phyloP scores from a whole-genome alignment of 2,113 vertebrate genomes.

The Clinocottus analis region DNA sequence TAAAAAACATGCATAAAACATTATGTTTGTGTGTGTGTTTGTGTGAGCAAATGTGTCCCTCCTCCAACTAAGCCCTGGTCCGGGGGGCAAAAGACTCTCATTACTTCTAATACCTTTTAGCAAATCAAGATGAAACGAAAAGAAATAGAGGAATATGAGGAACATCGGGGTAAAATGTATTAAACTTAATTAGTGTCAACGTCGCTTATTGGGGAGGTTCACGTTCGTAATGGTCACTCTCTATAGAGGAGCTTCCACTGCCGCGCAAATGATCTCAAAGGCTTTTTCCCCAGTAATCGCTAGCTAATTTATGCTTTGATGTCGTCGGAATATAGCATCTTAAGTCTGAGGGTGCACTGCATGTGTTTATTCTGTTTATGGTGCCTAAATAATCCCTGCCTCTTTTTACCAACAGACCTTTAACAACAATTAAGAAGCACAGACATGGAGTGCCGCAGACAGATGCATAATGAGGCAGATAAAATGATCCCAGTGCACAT shows the following conservation, averaged over 20 bases:
- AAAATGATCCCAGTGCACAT: slow-evolving; percentile 75
- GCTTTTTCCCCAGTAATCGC: slow-evolving; percentile 79
- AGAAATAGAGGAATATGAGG: slow-evolving; percentile 69
- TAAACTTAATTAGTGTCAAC: slow-evolving; percentile 87
- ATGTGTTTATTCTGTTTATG: slow-evolving; percentile 84
- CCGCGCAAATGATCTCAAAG: slow-evolving; percentile 82
- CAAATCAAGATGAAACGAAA: slow-evolving; percentile 83
- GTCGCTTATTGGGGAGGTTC: slow-evolving; percentile 75
- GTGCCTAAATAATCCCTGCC: slow-evolving; percentile 82
- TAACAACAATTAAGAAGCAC: slow-evolving; percentile 84
- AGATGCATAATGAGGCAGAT: slow-evolving; percentile 79
- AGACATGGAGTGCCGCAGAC: slow-evolving; percentile 73
- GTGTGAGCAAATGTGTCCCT: slow-evolving; percentile 73
- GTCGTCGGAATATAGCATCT: slow-evolving; percentile 77
- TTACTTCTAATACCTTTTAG: slow-evolving; percentile 84
- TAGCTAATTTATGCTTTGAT: slow-evolving; percentile 85
- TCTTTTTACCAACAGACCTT: slow-evolving; percentile 83
- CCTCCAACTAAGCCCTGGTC: slow-evolving; percentile 73
- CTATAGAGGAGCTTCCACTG: slow-evolving; percentile 56
- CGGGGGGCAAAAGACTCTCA: slow-evolving; percentile 81
- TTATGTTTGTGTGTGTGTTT: slow-evolving; percentile 61
- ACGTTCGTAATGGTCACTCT: slow-evolving; percentile 79
- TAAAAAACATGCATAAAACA: slow-evolving; percentile 82
- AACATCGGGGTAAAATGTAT: slow-evolving; percentile 82
- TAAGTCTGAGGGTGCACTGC: slow-evolving; percentile 71